Evolutionary conservation across 2,113 vertebrate species (phyloP).

Genomic region (Heterotis niloticus): DNA sequence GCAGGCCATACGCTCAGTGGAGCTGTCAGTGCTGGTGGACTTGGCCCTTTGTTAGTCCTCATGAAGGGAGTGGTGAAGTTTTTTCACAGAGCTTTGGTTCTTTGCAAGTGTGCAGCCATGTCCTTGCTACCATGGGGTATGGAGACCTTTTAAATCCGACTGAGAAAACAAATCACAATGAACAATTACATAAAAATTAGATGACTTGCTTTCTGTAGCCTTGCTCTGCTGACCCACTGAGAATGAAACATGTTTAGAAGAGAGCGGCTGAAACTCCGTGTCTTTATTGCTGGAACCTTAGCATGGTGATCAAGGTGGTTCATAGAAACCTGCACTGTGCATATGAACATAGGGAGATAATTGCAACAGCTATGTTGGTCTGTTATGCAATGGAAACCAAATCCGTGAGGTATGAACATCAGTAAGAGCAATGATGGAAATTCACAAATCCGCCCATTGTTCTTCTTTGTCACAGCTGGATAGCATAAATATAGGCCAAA

Average conservation of each 20-base stretch:
- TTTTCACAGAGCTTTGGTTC: background rate
- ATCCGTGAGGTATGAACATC: no score
- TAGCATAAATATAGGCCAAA: no score
- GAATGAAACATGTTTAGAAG: background rate
- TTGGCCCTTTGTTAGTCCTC: background rate
- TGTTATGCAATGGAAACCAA: no score
- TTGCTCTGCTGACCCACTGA: background rate
- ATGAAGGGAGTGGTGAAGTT: no score
- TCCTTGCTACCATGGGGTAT: background rate
- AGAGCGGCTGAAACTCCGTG: background rate
- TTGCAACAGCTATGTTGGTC: no score
- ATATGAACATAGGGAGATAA: no score
- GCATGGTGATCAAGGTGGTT: no score
- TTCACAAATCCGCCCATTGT: no score
- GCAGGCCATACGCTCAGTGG: background rate
- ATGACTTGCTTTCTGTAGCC: background rate
- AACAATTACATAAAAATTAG: background rate
- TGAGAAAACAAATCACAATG: background rate
- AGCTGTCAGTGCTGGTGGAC: background rate
- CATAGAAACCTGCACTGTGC: no score
- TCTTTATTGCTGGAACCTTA: no score
- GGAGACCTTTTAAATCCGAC: background rate
- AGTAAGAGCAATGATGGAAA: no score
- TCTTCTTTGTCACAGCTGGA: no score
- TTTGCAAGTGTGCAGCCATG: background rate